phyloP scores from a whole-genome alignment of 2,797 vertebrate genomes.

The Protonibea diacanthus region DNA sequence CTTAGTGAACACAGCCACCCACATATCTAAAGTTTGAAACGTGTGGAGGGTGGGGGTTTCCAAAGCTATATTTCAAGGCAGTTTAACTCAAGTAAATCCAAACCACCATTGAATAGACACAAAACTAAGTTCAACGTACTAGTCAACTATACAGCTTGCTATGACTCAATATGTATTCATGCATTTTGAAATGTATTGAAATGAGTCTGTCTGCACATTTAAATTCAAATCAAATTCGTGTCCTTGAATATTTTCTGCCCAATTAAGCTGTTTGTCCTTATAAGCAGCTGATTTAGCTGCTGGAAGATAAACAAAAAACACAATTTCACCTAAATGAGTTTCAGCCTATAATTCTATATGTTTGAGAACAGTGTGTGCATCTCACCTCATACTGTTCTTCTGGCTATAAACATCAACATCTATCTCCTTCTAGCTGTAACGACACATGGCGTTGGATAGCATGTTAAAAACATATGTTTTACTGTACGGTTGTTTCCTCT shows the following conservation, averaged over 20 bases:
- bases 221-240: neutral
- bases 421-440: neutral
- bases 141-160: neutral
- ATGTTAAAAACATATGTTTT: slow-evolving; percentile 3
- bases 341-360: neutral
- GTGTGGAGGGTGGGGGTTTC: too few relatives aligned
- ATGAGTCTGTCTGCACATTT: neutral
- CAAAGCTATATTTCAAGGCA: too few relatives aligned
- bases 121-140: neutral
- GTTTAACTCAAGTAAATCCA: neutral
- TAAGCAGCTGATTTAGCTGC: neutral
- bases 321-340: neutral
- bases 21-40: too few relatives aligned
- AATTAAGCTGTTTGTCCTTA: neutral
- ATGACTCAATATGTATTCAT: neutral
- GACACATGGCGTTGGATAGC: neutral
- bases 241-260: neutral
- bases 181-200: neutral
- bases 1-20: too few relatives aligned
- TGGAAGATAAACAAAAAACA: neutral
- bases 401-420: neutral
- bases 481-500: neutral
- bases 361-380: neutral
- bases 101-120: neutral
- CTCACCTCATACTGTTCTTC: neutral